A percentile compares a stretch with the other conserved stretches of the same genome.
These are phyloP conservation scores for Biston stratarius DNA, from an alignment of 2,888 invertebrate genomes.

Conservation along the genomic window DNA sequence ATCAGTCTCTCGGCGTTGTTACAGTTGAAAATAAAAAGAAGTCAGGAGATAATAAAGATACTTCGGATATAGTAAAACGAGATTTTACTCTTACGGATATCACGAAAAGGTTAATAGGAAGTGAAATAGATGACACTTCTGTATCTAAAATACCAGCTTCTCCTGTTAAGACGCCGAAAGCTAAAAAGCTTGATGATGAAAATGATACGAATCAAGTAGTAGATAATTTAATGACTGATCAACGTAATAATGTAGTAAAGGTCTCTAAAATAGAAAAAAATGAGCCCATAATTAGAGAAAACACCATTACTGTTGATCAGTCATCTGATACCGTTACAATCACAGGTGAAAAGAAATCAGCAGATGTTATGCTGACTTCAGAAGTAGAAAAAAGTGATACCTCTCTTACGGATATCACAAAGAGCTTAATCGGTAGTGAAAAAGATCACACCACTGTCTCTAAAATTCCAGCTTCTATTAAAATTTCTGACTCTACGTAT, in stretches of 20 bases:
- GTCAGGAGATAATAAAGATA: too few species aligned
- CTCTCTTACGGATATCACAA: slow-evolving; percentile 46
- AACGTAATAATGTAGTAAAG: not conserved
- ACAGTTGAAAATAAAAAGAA: too few species aligned
- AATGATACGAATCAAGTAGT: too few species aligned
- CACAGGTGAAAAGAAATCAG: not conserved
- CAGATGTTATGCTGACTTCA: not conserved
- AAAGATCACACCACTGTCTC: slow-evolving; percentile 50
- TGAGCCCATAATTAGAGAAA: not conserved
- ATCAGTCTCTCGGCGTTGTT: not conserved
- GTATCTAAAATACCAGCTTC: too few species aligned
- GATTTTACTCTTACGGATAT: too few species aligned
- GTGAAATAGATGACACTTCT: too few species aligned
- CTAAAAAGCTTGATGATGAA: too few species aligned
- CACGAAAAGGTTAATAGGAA: too few species aligned
- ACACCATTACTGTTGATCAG: not conserved
- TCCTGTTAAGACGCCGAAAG: too few species aligned
- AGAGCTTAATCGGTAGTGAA: slow-evolving; percentile 54
- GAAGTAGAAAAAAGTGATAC: slow-evolving; percentile 35
- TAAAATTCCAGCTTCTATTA: slow-evolving; percentile 45
- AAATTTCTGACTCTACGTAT: slow-evolving; percentile 12
- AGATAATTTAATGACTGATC: not conserved
- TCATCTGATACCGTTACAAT: not conserved
- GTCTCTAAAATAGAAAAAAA: not conserved
- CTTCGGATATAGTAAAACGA: too few species aligned